These are phyloP conservation scores for Rutpela maculata DNA, from an alignment of 2,888 invertebrate species.

Conservation along the genomic window DNA sequence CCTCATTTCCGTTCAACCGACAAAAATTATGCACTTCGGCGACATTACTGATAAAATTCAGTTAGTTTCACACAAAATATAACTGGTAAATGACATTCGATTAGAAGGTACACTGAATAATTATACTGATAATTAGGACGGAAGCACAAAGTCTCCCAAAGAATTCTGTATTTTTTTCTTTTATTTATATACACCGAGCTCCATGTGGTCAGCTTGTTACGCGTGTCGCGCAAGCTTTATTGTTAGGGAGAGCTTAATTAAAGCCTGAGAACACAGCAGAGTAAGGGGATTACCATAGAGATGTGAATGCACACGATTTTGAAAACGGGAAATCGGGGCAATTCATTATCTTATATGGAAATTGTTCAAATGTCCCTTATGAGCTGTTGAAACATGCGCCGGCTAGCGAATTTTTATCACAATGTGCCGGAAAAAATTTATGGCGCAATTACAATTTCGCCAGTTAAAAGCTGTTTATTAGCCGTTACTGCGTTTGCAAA, in stretches of 20 bases:
- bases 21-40: not conserved
- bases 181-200: slow-evolving; percentile 9
- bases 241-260: slow-evolving; percentile 34
- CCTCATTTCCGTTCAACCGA: slow-evolving; percentile 23
- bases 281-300: slow-evolving; percentile 38
- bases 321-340: slow-evolving; percentile 8
- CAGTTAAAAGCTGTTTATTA: not conserved
- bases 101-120: not conserved
- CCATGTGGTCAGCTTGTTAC: not conserved
- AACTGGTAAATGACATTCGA: not conserved
- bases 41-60: not conserved
- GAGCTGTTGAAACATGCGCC: slow-evolving; percentile 14
- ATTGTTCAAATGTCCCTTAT: slow-evolving; percentile 12
- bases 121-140: not conserved
- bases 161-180: slow-evolving; percentile 12
- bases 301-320: slow-evolving; percentile 8
- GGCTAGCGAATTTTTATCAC: not conserved
- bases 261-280: slow-evolving; percentile 23
- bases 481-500: no score
- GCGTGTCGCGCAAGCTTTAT: slow-evolving; percentile 19
- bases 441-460: not conserved
- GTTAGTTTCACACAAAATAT: not conserved
- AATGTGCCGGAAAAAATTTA: not conserved
- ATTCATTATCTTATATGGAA: slow-evolving; percentile 24
- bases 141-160: not conserved